These are phyloP conservation scores for Pogonocherus hispidulus DNA, from an alignment of 2,888 invertebrate genomes.

Conservation along the genomic window DNA sequence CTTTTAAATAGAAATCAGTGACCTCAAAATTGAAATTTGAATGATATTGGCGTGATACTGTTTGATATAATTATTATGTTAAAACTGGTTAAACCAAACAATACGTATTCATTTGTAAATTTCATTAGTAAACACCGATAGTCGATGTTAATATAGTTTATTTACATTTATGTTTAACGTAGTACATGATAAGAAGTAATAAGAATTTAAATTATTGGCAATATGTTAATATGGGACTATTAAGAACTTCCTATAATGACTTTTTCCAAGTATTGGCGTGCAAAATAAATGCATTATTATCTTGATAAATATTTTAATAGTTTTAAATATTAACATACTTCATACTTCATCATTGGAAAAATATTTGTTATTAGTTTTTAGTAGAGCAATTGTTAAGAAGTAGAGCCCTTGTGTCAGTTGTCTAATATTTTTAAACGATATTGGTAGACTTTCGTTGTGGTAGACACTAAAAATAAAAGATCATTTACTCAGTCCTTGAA, in stretches of 20 bases:
- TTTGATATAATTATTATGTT: neutral
- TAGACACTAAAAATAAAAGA: no score
- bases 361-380: no score
- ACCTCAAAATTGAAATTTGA: neutral
- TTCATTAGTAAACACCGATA: constrained; percentile 33
- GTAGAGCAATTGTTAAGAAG: no score
- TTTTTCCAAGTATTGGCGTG: neutral
- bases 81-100: constrained; percentile 17
- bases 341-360: no score
- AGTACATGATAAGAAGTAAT: constrained; percentile 32
- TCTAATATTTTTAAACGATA: no score
- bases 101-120: constrained; percentile 34
- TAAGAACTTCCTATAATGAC: neutral
- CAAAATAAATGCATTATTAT: no score
- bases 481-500: no score
- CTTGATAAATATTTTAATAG: no score
- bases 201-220: constrained; percentile 31
- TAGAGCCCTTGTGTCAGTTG: no score
- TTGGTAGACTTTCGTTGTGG: no score
- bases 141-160: constrained; percentile 30
- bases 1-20: constrained; percentile 3
- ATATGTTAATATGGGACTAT: constrained; percentile 29
- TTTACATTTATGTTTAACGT: constrained; percentile 29
- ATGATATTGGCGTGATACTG: neutral
- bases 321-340: no score